Conservation (phyloP, 2,888 invertebrate genomes). For the Epinotia ramella region DNA sequence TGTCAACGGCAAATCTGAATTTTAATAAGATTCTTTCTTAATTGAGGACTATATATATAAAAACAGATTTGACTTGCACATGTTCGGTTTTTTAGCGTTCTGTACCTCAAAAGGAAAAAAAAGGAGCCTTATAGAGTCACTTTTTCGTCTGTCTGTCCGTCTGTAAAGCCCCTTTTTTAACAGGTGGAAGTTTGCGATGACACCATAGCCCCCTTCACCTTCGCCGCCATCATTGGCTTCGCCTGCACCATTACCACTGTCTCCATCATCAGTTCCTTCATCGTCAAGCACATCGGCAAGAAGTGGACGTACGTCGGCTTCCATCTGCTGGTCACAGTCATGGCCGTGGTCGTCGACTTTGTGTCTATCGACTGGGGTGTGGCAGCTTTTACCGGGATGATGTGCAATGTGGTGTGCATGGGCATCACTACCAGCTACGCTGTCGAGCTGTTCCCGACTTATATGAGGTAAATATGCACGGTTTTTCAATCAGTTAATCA, state of each 20-base stretch:
- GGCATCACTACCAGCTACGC: constrained; percentile 45
- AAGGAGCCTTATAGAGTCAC: too few relatives aligned
- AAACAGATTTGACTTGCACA: too few relatives aligned
- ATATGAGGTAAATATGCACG: constrained; percentile 36
- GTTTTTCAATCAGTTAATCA: too few relatives aligned
- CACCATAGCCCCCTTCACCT: constrained; percentile 34
- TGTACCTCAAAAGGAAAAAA: too few relatives aligned
- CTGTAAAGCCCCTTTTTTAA: neutral
- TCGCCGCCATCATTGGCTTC: constrained; percentile 19
- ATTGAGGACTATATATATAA: too few relatives aligned
- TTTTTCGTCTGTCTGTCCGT: too few relatives aligned
- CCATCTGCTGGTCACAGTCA: constrained; percentile 13
- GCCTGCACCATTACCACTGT: constrained; percentile 22
- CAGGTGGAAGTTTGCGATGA: constrained; percentile 42
- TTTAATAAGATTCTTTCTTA: too few relatives aligned
- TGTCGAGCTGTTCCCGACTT: constrained; percentile 44
- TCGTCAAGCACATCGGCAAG: constrained; percentile 41
- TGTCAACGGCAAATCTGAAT: too few relatives aligned
- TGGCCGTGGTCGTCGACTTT: constrained; percentile 23
- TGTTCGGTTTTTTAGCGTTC: too few relatives aligned
- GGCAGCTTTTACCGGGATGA: constrained; percentile 32
- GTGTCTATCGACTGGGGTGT: constrained; percentile 28
- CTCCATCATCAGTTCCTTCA: constrained; percentile 18
- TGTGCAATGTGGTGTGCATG: constrained; percentile 41
- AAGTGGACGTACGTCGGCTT: constrained; percentile 44